Conservation (phyloP, 2,797 vertebrate genomes). For the Cygnus olor region DNA sequence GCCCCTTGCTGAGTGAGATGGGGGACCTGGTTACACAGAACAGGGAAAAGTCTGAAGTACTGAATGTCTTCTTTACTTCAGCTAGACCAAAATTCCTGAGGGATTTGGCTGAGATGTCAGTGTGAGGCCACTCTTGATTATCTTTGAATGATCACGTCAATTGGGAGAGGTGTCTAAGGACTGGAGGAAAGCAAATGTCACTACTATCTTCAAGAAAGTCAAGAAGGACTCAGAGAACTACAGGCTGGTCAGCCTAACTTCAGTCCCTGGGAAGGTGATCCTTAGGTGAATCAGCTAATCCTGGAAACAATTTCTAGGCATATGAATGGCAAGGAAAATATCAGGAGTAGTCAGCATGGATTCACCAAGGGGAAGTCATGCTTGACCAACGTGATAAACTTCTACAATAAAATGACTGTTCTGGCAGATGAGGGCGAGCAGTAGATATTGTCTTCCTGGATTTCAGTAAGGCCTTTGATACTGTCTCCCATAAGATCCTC, state of each 20-base stretch:
- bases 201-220: not conserved
- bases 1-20: not conserved
- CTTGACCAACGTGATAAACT: not conserved
- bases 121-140: not conserved
- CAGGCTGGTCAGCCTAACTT: not conserved
- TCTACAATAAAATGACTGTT: not conserved
- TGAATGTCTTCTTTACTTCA: not conserved
- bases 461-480: not conserved
- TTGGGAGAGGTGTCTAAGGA: not conserved
- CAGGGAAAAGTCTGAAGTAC: not conserved
- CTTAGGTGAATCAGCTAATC: not conserved
- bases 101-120: not conserved
- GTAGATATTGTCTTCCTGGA: not conserved
- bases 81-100: not conserved
- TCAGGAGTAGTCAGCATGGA: not conserved
- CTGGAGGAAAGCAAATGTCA: not conserved
- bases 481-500: not conserved
- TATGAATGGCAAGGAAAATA: not conserved
- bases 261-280: not conserved
- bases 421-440: too few species aligned
- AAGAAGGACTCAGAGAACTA: not conserved
- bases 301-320: not conserved
- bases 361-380: not conserved
- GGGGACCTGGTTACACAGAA: not conserved
- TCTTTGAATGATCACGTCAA: not conserved